A percentile compares a stretch with the other conserved stretches of the same genome.
phyloP scores from a whole-genome alignment of 2,888 invertebrate genomes.

The Lottia scabra region DNA sequence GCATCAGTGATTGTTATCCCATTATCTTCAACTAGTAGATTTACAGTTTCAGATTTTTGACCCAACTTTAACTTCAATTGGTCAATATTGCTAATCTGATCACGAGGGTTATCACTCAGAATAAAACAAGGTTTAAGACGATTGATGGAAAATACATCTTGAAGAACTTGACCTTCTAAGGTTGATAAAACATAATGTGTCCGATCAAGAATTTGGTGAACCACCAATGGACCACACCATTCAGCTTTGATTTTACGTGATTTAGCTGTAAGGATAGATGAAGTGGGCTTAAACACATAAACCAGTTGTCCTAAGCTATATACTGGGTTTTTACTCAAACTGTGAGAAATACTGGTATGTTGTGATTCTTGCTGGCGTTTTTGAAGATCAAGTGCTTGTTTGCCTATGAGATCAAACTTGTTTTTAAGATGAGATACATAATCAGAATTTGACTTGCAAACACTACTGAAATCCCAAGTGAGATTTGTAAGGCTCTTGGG shows the following conservation, averaged over 20 bases:
- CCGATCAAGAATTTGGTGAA: background rate
- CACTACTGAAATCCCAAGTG: background rate
- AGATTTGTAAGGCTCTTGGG: background rate
- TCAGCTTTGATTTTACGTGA: background rate
- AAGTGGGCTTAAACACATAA: background rate
- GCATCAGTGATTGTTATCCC: background rate
- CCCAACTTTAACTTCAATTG: background rate
- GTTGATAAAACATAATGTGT: background rate
- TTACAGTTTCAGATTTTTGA: background rate
- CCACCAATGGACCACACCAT: background rate
- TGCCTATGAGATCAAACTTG: background rate
- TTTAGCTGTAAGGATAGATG: background rate
- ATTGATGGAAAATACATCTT: background rate
- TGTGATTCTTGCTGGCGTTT: background rate
- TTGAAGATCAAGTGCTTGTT: background rate
- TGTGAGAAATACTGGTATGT: background rate
- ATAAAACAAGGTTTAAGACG: background rate
- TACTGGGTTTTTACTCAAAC: background rate
- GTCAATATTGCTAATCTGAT: background rate
- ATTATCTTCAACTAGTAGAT: background rate
- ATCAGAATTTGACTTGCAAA: background rate
- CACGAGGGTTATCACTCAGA: background rate
- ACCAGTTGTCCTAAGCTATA: background rate
- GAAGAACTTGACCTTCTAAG: background rate
- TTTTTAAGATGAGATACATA: background rate